phyloP scores from a whole-genome alignment of 2,113 vertebrate species.

The Raja brachyura region DNA sequence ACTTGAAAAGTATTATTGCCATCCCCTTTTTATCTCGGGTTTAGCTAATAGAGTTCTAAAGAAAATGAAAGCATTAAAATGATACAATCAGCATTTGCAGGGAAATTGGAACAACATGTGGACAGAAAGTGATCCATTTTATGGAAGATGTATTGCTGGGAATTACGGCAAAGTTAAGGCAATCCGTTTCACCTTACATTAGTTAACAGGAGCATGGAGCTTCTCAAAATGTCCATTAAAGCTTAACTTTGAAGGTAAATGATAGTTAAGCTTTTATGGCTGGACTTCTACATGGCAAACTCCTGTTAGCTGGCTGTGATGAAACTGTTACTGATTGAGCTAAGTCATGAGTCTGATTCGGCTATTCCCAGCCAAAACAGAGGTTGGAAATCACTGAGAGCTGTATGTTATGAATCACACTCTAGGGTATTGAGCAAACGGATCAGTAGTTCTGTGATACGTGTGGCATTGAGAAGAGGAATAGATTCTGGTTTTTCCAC shows the following conservation, averaged over 20 bases:
- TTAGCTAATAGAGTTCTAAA: constrained; percentile 46
- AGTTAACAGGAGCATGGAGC: neutral
- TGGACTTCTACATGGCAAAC: neutral
- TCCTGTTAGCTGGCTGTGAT: neutral
- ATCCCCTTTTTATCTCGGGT: constrained; percentile 48
- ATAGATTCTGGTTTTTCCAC: neutral
- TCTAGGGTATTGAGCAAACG: neutral
- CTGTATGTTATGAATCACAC: neutral
- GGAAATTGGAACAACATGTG: constrained; percentile 47
- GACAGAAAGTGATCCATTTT: constrained; percentile 13
- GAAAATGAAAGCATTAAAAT: constrained; percentile 48
- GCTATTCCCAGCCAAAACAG: neutral
- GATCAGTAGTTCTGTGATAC: neutral
- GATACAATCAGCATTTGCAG: constrained; percentile 52
- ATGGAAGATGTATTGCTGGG: constrained; percentile 24
- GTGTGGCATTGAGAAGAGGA: neutral
- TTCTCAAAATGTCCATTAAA: neutral
- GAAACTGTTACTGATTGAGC: neutral
- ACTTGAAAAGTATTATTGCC: constrained; percentile 54
- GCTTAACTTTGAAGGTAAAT: constrained; percentile 11
- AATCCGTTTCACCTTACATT: constrained; percentile 21
- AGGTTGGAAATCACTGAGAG: neutral
- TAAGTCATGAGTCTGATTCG: neutral
- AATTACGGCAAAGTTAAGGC: neutral
- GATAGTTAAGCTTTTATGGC: neutral